Conservation (phyloP, 2,797 vertebrate species). For the Pangasius djambal region DNA sequence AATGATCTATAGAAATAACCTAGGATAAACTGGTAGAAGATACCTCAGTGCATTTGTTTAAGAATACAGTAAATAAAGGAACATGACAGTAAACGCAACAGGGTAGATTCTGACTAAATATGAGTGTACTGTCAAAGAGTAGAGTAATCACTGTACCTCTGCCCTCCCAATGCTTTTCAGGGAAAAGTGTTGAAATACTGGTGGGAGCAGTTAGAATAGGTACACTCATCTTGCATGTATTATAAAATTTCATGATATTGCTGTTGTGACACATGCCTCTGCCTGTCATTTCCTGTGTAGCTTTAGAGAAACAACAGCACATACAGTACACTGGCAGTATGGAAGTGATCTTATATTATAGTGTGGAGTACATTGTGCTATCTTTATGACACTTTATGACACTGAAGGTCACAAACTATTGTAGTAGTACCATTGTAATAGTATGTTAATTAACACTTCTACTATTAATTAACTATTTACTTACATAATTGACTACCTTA, state of each 20-base stretch:
- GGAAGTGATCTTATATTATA: not conserved
- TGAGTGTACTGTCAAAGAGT: not conserved
- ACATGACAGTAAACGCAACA: not conserved
- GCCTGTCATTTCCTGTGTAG: slow-evolving; percentile 1
- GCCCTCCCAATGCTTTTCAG: not conserved
- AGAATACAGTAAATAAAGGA: not conserved
- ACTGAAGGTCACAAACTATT: not conserved
- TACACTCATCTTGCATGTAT: not conserved
- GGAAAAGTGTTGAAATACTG: not conserved
- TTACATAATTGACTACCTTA: not conserved
- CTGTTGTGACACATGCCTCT: not conserved
- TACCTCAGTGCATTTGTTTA: too few relatives aligned
- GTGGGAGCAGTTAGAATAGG: not conserved
- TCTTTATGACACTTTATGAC: not conserved
- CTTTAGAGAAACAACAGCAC: not conserved
- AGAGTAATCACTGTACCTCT: not conserved
- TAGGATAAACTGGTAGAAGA: not conserved
- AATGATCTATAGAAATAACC: not conserved
- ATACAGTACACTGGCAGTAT: not conserved
- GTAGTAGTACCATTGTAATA: not conserved
- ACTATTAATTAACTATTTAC: not conserved
- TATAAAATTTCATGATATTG: not conserved
- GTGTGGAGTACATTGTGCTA: not conserved
- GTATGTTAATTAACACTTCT: not conserved
- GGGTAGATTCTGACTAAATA: not conserved